These are phyloP conservation scores for Eupithecia exiguata DNA, from an alignment of 2,888 invertebrate genomes.

Conservation along the genomic window DNA sequence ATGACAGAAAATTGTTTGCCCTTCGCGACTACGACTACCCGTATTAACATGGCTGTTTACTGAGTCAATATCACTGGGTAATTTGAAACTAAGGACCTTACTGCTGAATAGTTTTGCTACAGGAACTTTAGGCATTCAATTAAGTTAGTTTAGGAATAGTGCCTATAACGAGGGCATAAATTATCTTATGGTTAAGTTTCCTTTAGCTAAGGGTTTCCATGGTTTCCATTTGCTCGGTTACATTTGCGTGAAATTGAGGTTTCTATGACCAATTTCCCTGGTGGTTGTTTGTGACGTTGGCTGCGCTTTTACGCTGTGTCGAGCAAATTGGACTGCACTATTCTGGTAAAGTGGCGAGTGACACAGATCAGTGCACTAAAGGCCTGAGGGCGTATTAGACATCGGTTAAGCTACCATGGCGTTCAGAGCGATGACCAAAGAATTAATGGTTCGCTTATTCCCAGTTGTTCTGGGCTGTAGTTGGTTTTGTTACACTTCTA, in stretches of 20 bases:
- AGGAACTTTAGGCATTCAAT: slow-evolving; percentile 14
- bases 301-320: background rate
- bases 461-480: background rate
- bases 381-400: background rate
- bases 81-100: slow-evolving; percentile 32
- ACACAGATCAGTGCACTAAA: background rate
- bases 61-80: slow-evolving; percentile 34
- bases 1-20: slow-evolving; percentile 32
- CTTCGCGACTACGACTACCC: slow-evolving; percentile 22
- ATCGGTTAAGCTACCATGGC: background rate
- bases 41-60: slow-evolving; percentile 33
- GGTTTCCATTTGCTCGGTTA: background rate
- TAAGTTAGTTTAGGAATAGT: slow-evolving; percentile 2
- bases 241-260: background rate
- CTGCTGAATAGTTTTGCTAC: slow-evolving; percentile 18
- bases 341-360: background rate
- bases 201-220: background rate
- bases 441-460: background rate
- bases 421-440: background rate
- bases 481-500: background rate
- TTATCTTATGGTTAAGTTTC: background rate
- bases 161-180: background rate
- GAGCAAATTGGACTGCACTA: background rate
- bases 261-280: background rate
- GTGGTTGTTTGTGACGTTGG: background rate